Evolutionary conservation across 2,113 vertebrate genomes (phyloP).

Genomic region (Tursiops truncatus): DNA sequence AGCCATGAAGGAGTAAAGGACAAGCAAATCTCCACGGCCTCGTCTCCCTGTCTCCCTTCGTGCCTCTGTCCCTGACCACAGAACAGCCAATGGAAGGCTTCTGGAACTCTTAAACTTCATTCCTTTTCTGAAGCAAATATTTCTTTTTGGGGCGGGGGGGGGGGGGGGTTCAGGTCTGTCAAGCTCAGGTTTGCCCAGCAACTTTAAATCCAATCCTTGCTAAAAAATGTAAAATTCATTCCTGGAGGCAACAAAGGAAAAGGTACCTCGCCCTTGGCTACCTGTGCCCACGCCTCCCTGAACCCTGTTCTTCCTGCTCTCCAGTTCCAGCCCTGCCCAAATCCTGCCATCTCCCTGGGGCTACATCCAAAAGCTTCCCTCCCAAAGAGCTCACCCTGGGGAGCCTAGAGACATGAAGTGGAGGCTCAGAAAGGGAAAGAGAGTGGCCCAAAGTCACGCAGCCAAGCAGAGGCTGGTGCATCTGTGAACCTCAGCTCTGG

Average conservation of each 20-base stretch:
- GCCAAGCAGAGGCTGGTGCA: not conserved
- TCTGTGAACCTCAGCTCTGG: not conserved
- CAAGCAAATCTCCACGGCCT: not conserved
- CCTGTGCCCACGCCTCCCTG: not conserved
- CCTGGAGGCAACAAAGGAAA: not conserved
- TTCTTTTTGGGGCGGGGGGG: not conserved
- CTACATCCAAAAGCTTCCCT: not conserved
- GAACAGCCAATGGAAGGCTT: not conserved
- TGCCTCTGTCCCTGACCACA: not conserved
- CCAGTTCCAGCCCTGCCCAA: not conserved
- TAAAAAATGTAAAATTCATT: not conserved
- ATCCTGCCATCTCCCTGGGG: not conserved
- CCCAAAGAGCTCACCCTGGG: not conserved
- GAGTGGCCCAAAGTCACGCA: not conserved
- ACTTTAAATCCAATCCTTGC: slow-evolving; percentile 15
- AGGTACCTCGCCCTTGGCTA: not conserved
- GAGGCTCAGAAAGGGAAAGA: not conserved
- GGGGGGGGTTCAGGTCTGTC: not conserved
- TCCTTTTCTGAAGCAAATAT: not conserved
- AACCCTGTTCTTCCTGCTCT: not conserved
- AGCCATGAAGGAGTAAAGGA: not conserved
- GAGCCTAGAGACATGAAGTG: not conserved
- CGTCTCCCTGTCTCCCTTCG: not conserved
- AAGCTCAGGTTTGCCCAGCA: not conserved
- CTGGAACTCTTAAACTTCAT: not conserved